Conservation (phyloP, 2,797 vertebrate genomes). For the Merluccius polli region DNA sequence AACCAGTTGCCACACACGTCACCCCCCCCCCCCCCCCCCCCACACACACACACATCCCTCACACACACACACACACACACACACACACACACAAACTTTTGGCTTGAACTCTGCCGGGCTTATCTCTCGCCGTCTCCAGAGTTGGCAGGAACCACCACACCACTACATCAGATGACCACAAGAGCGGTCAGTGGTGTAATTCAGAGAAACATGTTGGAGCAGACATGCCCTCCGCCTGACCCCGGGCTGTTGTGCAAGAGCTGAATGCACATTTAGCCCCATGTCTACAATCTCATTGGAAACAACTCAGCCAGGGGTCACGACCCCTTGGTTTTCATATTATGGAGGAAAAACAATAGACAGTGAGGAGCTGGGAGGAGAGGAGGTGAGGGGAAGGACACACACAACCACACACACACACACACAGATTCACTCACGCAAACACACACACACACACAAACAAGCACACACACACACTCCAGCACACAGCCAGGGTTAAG, state of each 20-base stretch:
- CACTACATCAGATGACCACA: background rate
- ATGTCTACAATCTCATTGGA: slow-evolving; percentile 48
- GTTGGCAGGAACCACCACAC: background rate
- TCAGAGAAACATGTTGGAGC: slow-evolving; percentile 18
- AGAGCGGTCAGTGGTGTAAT: slow-evolving; percentile 18
- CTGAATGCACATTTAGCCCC: slow-evolving; percentile 51
- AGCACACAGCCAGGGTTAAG: background rate
- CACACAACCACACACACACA: no score
- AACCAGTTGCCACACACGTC: slow-evolving; percentile 2
- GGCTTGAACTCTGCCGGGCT: slow-evolving; percentile 31
- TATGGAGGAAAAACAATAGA: background rate
- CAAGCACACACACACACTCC: no score
- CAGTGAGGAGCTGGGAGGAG: background rate
- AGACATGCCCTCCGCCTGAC: slow-evolving; percentile 61
- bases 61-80: background rate
- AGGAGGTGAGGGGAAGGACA: no score
- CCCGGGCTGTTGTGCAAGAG: slow-evolving; percentile 62
- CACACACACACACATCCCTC: background rate
- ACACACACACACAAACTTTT: slow-evolving; percentile 6
- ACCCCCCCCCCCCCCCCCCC: background rate
- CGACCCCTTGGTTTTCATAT: slow-evolving; percentile 20
- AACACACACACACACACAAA: no score
- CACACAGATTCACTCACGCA: no score
- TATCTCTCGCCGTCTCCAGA: background rate
- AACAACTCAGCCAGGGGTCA: slow-evolving; percentile 48